A percentile compares a stretch with the other conserved stretches of the same genome.
phyloP scores from a whole-genome alignment of 1,140 invertebrate species.

The Panagrolaimus sp. region DNA sequence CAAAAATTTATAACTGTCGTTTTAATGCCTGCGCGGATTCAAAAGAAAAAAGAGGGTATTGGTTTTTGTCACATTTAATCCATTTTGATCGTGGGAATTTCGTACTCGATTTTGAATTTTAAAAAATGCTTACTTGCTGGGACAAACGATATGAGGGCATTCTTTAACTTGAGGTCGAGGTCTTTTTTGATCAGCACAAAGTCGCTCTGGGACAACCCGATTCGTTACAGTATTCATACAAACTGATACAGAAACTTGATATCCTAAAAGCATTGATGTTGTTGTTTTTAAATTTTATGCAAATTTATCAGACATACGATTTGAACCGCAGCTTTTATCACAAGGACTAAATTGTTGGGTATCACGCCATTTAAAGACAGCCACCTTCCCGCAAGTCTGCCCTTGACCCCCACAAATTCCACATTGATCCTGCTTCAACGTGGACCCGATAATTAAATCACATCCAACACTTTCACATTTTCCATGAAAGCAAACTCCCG shows the following conservation, averaged over 20 bases:
- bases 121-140: conserved; percentile 43
- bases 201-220: conserved; percentile 46
- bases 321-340: conserved; percentile 46
- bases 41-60: too few relatives aligned
- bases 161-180: conserved; percentile 41
- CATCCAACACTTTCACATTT: conserved; percentile 38
- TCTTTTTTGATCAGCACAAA: conserved; percentile 47
- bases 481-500: background rate
- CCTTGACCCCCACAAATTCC: conserved; percentile 51
- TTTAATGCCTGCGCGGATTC: background rate
- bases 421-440: conserved; percentile 41
- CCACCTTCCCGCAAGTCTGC: conserved; percentile 35
- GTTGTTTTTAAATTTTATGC: background rate
- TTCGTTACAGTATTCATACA: conserved; percentile 48
- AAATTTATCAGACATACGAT: conserved; percentile 18
- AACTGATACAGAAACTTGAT: conserved; percentile 48
- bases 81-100: background rate
- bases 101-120: too few relatives aligned
- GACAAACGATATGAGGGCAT: conserved; percentile 47
- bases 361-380: conserved; percentile 47
- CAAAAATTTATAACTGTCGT: background rate
- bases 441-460: conserved; percentile 50
- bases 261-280: conserved; percentile 24
- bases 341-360: conserved; percentile 49
- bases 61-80: conserved; percentile 5